phyloP scores from a whole-genome alignment of 2,113 vertebrate species.

The Donacobius atricapilla region DNA sequence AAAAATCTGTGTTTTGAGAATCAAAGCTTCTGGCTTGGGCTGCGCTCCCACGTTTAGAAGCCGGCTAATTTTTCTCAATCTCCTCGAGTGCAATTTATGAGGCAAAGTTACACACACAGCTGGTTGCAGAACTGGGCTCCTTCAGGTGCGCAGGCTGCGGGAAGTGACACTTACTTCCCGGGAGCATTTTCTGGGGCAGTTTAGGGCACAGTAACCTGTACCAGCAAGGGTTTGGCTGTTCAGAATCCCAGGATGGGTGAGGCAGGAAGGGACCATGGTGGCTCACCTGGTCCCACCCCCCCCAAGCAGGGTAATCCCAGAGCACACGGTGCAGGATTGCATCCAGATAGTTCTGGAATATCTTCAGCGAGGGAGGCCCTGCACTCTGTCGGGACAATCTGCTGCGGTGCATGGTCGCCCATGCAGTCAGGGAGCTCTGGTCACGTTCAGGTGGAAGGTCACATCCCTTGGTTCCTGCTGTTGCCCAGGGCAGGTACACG shows the following conservation, averaged over 20 bases:
- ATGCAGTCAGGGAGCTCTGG: not conserved
- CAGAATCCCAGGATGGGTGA: not conserved
- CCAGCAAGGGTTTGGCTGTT: not conserved
- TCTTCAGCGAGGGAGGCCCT: not conserved
- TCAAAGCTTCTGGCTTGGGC: not conserved
- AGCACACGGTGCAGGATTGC: not conserved
- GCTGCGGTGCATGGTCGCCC: accelerated
- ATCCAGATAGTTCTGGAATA: not conserved
- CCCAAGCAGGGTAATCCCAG: no score
- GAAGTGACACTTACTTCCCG: not conserved
- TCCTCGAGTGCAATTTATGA: not conserved
- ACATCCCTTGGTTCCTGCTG: accelerated
- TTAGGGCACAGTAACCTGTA: not conserved
- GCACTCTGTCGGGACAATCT: not conserved
- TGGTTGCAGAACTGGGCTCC: not conserved
- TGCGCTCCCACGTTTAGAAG: not conserved
- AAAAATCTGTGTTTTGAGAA: not conserved
- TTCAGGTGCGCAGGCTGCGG: no score
- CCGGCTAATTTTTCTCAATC: not conserved
- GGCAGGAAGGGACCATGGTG: not conserved
- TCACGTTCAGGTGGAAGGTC: accelerated
- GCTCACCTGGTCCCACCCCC: accelerated
- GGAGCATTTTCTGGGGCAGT: not conserved
- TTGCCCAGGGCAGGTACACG: accelerated
- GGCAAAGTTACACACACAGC: not conserved